Percentiles rank a stretch among this genome's conserved stretches.
Evolutionary conservation across 2,888 invertebrate genomes (phyloP).

Genomic region (Drosophila buzzatii): DNA sequence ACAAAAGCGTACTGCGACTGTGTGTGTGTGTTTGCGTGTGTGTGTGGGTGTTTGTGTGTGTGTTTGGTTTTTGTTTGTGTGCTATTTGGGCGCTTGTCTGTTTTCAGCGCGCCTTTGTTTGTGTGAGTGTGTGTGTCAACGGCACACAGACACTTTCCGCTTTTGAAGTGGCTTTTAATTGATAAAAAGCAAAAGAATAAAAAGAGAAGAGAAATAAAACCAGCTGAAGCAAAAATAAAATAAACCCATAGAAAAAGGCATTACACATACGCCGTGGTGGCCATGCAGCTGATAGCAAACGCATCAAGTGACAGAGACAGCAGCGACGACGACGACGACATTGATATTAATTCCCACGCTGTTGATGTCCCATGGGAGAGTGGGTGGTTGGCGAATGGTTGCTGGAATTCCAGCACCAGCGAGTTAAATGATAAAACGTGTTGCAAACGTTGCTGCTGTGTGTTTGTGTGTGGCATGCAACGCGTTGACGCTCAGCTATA

Average conservation of each 20-base stretch:
- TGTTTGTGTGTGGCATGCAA: slow-evolving; percentile 13
- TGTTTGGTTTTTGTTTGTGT: slow-evolving; percentile 45
- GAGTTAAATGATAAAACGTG: slow-evolving; percentile 74
- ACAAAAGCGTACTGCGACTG: slow-evolving; percentile 54
- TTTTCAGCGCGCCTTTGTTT: slow-evolving; percentile 30
- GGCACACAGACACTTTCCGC: slow-evolving; percentile 76
- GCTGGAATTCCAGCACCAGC: slow-evolving; percentile 33
- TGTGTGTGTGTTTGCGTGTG: slow-evolving; percentile 21
- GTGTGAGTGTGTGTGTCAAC: slow-evolving; percentile 69
- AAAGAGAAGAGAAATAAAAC: slow-evolving; percentile 10
- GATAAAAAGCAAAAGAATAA: slow-evolving; percentile 67
- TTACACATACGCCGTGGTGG: slow-evolving; percentile 75
- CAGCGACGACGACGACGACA: slow-evolving; percentile 51
- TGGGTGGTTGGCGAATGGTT: slow-evolving; percentile 2
- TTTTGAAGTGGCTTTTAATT: slow-evolving; percentile 83
- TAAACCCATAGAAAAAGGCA: slow-evolving; percentile 59
- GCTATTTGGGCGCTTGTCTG: slow-evolving; percentile 38
- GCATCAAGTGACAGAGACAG: slow-evolving; percentile 45
- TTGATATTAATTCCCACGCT: slow-evolving; percentile 78
- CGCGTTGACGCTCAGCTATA: no score
- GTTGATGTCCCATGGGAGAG: slow-evolving; percentile 51
- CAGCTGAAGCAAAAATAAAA: slow-evolving; percentile 15
- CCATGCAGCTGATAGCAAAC: slow-evolving; percentile 66
- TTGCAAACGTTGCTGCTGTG: slow-evolving; percentile 38
- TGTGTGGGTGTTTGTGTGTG: slow-evolving; percentile 39